Base-by-base conservation (phyloP, 2,797 vertebrate genomes). In the Chiroxiphia lanceolata region DNA sequence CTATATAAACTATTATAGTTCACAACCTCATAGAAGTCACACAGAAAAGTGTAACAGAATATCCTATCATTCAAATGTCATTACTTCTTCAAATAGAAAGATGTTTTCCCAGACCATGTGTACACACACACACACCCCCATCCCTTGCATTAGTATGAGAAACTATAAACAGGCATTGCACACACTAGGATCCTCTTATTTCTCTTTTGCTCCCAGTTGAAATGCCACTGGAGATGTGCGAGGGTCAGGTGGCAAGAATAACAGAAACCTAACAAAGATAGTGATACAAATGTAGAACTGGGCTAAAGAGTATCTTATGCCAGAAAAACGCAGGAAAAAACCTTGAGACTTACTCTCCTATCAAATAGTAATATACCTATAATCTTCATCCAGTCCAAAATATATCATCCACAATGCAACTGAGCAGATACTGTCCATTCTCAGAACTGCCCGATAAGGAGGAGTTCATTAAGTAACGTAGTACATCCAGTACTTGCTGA, bases 71-170 rank as follows among this genome's bases (percentile, higher is more conserved):
- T 82, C 26, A 70, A 70, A 36, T 31, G 26, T 16, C 38, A 59
- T 54, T 38, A 42, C 53, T 89, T 74, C 44, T 57, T 84, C 82
- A 50, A 78, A 74, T 2, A 50, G 18, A 38, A 70, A 87, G 44
- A 3, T 77, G 22, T 38, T 87, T 80, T 57, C 61, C 60, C 61
- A 71, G 74, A 63, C 44, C 36, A 89, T 0, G 0, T 15, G 33
- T 34, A 27, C 14, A 29, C 17, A 13, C 10, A 1, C 22, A 5
- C 7, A 13, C 10, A 1, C 22, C 5, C 7, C 0, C 6, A 51
- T 29, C 27, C 6, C 27, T 10, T 48, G 27, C 36, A 38, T 69
- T 42, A 69, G 38, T 23, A 47, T 51, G 34, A 89, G 14, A 76
- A 9, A 48, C 36, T 60, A 51, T 33, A 20, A 92, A 60, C 13